Conservation (phyloP, 1,140 invertebrate genomes). For the Camponotus vicinus region DNA sequence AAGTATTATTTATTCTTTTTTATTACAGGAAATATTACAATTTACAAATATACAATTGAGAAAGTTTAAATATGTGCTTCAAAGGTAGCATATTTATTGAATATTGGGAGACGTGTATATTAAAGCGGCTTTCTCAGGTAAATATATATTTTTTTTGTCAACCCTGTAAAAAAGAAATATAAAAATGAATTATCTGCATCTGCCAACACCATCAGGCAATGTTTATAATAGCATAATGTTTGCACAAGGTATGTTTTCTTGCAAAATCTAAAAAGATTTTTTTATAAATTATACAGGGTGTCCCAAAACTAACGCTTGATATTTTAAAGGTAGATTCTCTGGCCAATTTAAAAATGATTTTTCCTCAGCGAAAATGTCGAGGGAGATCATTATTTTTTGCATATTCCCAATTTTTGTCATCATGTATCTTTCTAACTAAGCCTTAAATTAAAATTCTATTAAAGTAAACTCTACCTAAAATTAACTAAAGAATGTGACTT, state of each 20-base stretch:
- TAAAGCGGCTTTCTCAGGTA: constrained; percentile 27
- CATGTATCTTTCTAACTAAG: no score
- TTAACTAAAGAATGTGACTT: no score
- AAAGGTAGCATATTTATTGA: not conserved
- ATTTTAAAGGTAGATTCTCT: no score
- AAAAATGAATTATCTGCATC: not conserved
- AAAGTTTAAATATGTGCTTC: not conserved
- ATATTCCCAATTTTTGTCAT: no score
- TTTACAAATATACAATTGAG: not conserved
- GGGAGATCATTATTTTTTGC: no score
- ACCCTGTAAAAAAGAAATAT: constrained; percentile 7
- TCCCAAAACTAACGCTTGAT: no score
- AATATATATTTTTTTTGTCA: not conserved
- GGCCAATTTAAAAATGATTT: no score
- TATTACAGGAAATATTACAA: not conserved
- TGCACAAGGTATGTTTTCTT: not conserved
- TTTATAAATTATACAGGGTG: not conserved
- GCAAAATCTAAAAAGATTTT: not conserved
- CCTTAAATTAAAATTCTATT: no score
- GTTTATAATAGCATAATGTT: not conserved
- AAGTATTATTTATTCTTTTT: not conserved
- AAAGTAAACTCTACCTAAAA: no score
- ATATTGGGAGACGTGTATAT: not conserved
- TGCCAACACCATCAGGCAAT: not conserved
- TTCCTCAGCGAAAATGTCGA: no score